phyloP scores from a whole-genome alignment of 37 sponge, comb jelly and placozoan species.

The Crambe crambe region DNA sequence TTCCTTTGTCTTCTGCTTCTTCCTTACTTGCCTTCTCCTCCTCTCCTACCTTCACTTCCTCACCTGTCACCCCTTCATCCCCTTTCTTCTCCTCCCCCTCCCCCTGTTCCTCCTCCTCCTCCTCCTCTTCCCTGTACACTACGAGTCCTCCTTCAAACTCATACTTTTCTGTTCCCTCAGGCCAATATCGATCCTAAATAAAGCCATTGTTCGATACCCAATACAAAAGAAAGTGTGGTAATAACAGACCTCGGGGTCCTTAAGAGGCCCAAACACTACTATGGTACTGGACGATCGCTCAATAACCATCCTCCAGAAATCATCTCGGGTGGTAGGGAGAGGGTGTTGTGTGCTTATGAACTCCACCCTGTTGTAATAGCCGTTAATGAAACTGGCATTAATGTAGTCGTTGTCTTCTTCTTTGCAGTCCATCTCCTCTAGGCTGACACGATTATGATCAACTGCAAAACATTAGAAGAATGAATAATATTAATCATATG shows the following conservation, averaged over 20 bases:
- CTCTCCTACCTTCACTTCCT: neutral
- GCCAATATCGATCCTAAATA: conserved; percentile 29
- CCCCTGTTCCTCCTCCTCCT: neutral
- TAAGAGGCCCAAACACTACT: conserved; percentile 44
- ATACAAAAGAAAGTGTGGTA: neutral
- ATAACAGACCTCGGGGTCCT: conserved; percentile 25
- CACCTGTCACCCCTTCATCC: neutral
- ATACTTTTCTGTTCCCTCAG: neutral
- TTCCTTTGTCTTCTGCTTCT: neutral
- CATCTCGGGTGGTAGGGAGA: conserved; percentile 20
- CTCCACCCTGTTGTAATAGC: conserved; percentile 23
- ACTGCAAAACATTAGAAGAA: conserved; percentile 1
- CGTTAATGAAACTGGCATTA: conserved; percentile 43
- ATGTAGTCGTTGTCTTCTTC: conserved; percentile 17
- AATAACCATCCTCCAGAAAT: conserved; percentile 73
- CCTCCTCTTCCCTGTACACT: neutral
- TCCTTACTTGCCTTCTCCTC: neutral
- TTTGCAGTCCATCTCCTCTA: neutral
- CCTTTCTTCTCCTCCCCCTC: neutral
- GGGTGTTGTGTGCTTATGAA: conserved; percentile 51
- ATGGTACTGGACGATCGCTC: conserved; percentile 49
- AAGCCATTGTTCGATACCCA: too few relatives aligned
- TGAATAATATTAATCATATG: neutral
- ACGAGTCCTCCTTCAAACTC: conserved; percentile 7
- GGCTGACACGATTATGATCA: conserved; percentile 23